A percentile compares a stretch with the other conserved stretches of the same genome.
These are phyloP conservation scores for Caranx melampygus DNA, from an alignment of 2,113 vertebrate genomes.

Conservation along the genomic window DNA sequence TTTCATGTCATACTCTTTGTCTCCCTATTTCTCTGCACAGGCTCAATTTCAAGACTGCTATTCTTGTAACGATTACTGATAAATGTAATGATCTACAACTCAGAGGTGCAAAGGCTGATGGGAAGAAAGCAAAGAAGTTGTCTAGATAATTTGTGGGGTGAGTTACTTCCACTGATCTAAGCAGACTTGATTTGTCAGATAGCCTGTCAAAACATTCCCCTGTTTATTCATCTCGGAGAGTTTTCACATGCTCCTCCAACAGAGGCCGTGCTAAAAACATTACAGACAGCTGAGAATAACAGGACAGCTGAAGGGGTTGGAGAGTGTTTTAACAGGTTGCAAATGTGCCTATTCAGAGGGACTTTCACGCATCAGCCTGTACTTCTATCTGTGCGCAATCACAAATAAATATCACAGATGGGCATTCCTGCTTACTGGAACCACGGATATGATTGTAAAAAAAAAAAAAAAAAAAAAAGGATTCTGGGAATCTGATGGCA, in stretches of 20 bases:
- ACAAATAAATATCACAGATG: slow-evolving; percentile 40
- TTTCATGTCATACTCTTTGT: slow-evolving; percentile 58
- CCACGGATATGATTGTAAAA: background rate
- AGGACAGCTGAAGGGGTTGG: slow-evolving; percentile 2
- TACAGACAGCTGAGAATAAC: background rate
- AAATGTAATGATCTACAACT: slow-evolving; percentile 9
- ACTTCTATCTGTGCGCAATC: slow-evolving; percentile 29
- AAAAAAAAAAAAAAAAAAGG: slow-evolving; percentile 17
- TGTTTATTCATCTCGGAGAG: background rate
- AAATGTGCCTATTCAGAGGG: background rate
- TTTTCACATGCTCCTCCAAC: background rate
- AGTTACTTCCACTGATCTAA: background rate
- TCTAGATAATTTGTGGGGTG: background rate
- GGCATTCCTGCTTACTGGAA: slow-evolving; percentile 61
- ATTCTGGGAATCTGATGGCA: slow-evolving; percentile 57
- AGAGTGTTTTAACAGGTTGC: background rate
- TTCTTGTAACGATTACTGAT: background rate
- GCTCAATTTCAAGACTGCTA: slow-evolving; percentile 36
- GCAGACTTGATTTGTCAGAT: background rate
- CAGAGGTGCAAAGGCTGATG: slow-evolving; percentile 29
- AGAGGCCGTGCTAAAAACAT: background rate
- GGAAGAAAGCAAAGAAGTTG: slow-evolving; percentile 1
- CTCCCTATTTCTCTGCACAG: slow-evolving; percentile 40
- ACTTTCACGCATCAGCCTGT: background rate
- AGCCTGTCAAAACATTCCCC: background rate